Evolutionary conservation across 2,888 invertebrate species (phyloP).

Genomic region (Volucella inanis): DNA sequence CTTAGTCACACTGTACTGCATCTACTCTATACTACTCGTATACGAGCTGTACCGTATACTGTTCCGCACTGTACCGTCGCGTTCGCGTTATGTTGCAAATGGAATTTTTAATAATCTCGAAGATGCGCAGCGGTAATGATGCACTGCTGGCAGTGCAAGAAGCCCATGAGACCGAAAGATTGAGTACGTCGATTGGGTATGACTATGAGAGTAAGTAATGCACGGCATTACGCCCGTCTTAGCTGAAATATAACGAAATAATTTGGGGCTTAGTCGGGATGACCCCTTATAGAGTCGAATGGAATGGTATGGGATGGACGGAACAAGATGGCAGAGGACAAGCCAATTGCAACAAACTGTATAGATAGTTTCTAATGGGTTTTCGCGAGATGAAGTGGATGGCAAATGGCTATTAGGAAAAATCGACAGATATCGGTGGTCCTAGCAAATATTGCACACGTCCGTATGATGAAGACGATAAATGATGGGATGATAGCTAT

Average conservation of each 20-base stretch:
- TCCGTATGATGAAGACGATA: constrained; percentile 42
- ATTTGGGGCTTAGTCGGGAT: constrained; percentile 62
- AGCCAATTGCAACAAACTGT: constrained; percentile 53
- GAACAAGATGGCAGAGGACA: too few relatives aligned
- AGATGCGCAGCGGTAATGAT: background rate
- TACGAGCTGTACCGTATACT: too few relatives aligned
- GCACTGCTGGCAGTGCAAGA: background rate
- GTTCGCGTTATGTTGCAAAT: constrained; percentile 72
- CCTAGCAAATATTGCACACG: constrained; percentile 33
- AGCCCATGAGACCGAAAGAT: constrained; percentile 30
- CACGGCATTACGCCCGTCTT: constrained; percentile 47
- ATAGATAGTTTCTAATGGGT: constrained; percentile 55
- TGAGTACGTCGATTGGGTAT: constrained; percentile 33
- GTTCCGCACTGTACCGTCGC: constrained; percentile 28
- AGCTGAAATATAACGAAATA: constrained; percentile 66
- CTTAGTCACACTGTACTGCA: too few relatives aligned
- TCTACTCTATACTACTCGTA: too few relatives aligned
- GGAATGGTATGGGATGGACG: background rate
- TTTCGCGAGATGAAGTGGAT: constrained; percentile 51
- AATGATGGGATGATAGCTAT: constrained; percentile 31
- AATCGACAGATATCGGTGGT: constrained; percentile 35
- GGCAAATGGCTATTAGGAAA: constrained; percentile 26
- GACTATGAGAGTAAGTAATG: constrained; percentile 53
- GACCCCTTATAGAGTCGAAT: constrained; percentile 35
- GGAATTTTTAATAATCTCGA: constrained; percentile 66